Conservation (phyloP, 2,797 vertebrate species). For the Catamblyrhynchus diadema region DNA sequence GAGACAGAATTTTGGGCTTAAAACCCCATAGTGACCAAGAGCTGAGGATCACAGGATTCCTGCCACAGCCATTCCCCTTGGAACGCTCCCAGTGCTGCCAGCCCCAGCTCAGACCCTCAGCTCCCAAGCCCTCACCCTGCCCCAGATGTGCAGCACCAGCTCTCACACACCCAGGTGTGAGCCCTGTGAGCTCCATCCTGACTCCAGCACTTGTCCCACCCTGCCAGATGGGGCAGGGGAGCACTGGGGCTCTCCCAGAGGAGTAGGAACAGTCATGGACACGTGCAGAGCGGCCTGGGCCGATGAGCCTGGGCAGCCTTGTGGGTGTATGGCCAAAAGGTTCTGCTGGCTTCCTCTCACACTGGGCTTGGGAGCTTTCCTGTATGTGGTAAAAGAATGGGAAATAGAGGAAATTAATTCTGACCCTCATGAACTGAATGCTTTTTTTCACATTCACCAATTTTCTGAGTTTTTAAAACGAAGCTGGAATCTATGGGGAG, state of each 20-base stretch:
- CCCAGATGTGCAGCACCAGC: neutral
- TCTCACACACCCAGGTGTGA: neutral
- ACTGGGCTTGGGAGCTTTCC: neutral
- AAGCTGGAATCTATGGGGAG: neutral
- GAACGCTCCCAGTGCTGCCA: neutral
- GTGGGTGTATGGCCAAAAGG: accelerated
- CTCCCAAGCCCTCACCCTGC: neutral
- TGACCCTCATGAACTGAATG: neutral
- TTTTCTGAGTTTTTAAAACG: neutral
- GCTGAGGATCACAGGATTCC: neutral
- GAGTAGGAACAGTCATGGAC: neutral
- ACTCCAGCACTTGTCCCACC: neutral
- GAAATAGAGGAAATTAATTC: neutral
- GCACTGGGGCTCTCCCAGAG: neutral
- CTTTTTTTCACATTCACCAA: neutral
- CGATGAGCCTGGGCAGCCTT: neutral
- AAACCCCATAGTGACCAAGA: accelerated
- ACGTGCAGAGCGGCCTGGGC: neutral
- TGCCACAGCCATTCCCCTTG: neutral
- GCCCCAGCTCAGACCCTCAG: neutral
- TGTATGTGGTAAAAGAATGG: neutral
- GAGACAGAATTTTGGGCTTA: neutral
- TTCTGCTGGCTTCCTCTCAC: neutral
- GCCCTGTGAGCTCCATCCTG: neutral
- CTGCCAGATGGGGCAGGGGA: neutral